phyloP scores from a whole-genome alignment of 2,797 vertebrate genomes.

The Alcedo atthis region DNA sequence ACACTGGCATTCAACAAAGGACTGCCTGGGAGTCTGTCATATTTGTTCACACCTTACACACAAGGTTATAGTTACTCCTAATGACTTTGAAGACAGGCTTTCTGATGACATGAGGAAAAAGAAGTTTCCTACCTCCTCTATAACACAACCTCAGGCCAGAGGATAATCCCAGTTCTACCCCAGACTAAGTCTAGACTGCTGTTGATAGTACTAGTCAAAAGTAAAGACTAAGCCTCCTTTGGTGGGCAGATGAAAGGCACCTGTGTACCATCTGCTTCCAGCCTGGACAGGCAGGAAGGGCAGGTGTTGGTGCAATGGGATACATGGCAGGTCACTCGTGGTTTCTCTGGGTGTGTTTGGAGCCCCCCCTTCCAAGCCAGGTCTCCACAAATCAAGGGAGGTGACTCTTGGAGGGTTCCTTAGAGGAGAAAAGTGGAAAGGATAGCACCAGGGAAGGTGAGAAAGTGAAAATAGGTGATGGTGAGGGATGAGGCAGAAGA shows the following conservation, averaged over 20 bases:
- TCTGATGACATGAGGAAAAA: accelerated
- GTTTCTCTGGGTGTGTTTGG: background rate
- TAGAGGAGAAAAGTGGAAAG: background rate
- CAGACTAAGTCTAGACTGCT: background rate
- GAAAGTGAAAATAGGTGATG: background rate
- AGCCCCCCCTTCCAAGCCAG: accelerated
- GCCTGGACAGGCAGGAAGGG: background rate
- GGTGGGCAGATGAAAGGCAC: background rate
- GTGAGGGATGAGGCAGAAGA: background rate
- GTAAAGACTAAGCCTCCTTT: background rate
- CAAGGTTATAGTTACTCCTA: background rate
- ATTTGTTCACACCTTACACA: background rate
- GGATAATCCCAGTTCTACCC: background rate
- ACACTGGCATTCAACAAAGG: background rate
- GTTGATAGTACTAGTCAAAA: background rate
- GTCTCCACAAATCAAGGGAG: background rate
- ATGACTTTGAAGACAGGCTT: accelerated
- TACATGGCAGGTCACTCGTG: background rate
- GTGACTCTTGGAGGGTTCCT: background rate
- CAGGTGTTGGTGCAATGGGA: background rate
- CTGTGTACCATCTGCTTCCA: background rate
- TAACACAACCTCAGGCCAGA: background rate
- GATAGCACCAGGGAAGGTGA: background rate
- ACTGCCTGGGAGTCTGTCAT: background rate
- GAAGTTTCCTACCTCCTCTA: background rate